These are phyloP conservation scores for Vanacampus margaritifer DNA, from an alignment of 2,113 vertebrate genomes.

Conservation along the genomic window DNA sequence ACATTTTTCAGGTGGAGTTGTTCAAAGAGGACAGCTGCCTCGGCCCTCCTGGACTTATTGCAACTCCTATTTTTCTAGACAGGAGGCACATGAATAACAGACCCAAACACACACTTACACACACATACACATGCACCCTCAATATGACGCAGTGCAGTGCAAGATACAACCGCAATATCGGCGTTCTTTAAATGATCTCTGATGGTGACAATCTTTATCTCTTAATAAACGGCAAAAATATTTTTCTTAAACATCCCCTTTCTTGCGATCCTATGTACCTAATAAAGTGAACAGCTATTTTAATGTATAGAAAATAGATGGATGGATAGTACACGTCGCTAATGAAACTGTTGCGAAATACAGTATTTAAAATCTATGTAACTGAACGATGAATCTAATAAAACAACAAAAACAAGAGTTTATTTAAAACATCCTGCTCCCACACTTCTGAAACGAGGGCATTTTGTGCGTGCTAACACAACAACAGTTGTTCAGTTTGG, in stretches of 20 bases:
- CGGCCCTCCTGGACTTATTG: constrained; percentile 19
- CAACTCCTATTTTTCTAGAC: constrained; percentile 22
- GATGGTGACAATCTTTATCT: background rate
- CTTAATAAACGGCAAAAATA: background rate
- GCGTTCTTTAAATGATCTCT: background rate
- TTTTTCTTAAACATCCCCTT: too few species aligned
- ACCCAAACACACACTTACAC: constrained; percentile 5
- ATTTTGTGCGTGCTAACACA: constrained; percentile 18
- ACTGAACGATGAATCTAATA: background rate
- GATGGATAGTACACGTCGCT: background rate
- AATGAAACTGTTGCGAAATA: background rate
- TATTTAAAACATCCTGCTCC: constrained; percentile 3
- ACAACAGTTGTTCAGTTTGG: constrained; percentile 24
- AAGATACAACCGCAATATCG: background rate
- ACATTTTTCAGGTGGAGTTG: constrained; percentile 37
- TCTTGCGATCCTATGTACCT: too few species aligned
- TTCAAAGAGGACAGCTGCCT: constrained; percentile 21
- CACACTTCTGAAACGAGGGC: constrained; percentile 3
- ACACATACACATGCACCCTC: background rate
- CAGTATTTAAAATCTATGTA: background rate
- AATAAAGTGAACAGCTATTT: background rate
- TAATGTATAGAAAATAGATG: background rate
- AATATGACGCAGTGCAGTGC: background rate
- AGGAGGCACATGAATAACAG: constrained; percentile 19
- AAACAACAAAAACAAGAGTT: background rate